Evolutionary conservation across 1,140 invertebrate species (phyloP).

Genomic region (Samia ricini): DNA sequence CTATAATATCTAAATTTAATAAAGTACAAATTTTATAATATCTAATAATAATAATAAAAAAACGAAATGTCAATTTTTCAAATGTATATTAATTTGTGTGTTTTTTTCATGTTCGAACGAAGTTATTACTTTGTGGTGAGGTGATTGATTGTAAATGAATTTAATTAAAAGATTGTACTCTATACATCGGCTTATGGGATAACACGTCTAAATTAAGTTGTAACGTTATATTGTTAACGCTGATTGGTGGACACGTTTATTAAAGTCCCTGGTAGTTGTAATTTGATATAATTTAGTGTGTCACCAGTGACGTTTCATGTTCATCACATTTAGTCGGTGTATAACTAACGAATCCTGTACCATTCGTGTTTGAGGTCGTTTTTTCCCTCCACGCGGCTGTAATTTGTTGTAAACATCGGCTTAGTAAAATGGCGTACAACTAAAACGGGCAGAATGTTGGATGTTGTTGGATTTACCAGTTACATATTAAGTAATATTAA

Average conservation of each 20-base stretch:
- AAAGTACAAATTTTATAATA: constrained; percentile 65
- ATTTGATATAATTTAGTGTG: constrained; percentile 62
- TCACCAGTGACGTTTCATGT: constrained; percentile 25
- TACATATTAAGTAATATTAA: too few species aligned
- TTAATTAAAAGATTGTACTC: constrained; percentile 17
- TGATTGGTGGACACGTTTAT: constrained; percentile 54
- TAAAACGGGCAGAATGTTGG: too few species aligned
- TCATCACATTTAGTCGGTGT: constrained; percentile 63
- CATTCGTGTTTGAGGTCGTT: constrained; percentile 46
- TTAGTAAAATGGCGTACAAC: constrained; percentile 11
- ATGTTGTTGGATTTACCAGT: too few species aligned
- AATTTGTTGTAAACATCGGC: constrained; percentile 28
- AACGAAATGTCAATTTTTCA: constrained; percentile 41
- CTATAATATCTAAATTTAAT: constrained; percentile 37
- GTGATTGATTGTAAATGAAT: constrained; percentile 51
- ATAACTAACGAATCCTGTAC: constrained; percentile 39
- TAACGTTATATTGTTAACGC: constrained; percentile 61
- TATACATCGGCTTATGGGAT: constrained; percentile 41
- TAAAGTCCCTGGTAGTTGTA: constrained; percentile 61
- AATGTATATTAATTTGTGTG: constrained; percentile 21
- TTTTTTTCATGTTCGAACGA: too few species aligned
- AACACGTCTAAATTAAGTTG: constrained; percentile 62
- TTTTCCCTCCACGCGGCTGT: constrained; percentile 43
- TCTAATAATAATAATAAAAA: constrained; percentile 26
- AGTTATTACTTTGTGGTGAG: constrained; percentile 24